Evolutionary conservation across 2,888 invertebrate species (phyloP), one percentile per base, ranked within the genome.

Genomic region (Zhuqinia jingwanae): DNA sequence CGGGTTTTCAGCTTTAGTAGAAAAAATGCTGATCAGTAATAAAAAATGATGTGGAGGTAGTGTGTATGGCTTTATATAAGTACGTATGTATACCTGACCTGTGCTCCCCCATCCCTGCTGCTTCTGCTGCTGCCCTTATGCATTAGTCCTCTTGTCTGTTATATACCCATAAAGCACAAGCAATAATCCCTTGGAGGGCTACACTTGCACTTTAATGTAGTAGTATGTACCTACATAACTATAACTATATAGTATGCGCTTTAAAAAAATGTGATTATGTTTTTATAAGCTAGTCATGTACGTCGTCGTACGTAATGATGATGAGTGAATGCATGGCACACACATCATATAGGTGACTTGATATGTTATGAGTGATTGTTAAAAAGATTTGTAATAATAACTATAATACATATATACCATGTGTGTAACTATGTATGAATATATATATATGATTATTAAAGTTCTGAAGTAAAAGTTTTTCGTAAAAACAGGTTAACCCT

Each of bases 401-500:
- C 68, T 36, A 36, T 36, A 20, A 47, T 36, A 77, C 65, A 65
- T 27, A 56, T 65, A 53, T 20, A 63, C 27, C 45, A 47, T 22
- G 25, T 5, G 68, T 22, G 22, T 15, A 68, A 2, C 20, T 0
- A 42, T 50, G 22, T 75, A 75, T 27, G 10, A 60, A 50, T 56
- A 17, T 22, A 13, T 70, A 42, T 45, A 65, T 25, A 79, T 63
- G 22, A 22, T 63, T 80, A 65, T 78, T 80, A 85, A 76, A 78
- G 77, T 56, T 78, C 47, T 85, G 82, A 88, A 88, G 88, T 88
- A 88, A 88, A 88, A 88, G 88, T 88, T 88, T 85, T 88, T 85
- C 82, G 85, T 88, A 88, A 88, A 85, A 88, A 88, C 88, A 88
- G 88, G 88, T 88, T 88, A 79, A 79, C 85, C 85, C 85, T 85